Base-by-base conservation (phyloP, 1,140 invertebrate genomes). In the Drosophila punjabiensis region DNA sequence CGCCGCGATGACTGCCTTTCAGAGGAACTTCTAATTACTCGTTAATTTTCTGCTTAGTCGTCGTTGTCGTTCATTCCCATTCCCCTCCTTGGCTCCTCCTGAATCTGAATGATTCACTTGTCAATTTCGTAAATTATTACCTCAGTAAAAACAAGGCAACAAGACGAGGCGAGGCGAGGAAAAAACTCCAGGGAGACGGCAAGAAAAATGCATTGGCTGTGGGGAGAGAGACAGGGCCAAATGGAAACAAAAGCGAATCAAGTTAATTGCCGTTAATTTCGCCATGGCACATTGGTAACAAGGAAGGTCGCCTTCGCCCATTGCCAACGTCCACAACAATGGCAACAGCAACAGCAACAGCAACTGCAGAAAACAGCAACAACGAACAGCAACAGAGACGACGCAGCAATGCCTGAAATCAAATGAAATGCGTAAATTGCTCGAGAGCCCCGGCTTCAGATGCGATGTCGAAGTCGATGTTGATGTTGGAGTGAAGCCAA, bases 191-290 rank as follows among this genome's bases (percentile, higher is more conserved):
- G 32, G 69, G 58, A 48, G 50, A 74, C 48, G 65, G 50, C 56
- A 20, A 60, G 69, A 70, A 77, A 85, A 86, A 75, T 79, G 73
- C 85, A 84, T 59, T 71, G 59, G 37, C 74, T 18, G 32, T 14
- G 4, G 1, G 4, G 1, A 24, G 18, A 11, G 39, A 37, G 47
- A 47, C 33, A 9, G 53, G 64, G 55, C 41, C 37, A 59, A 76
- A 53, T 81, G 67, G 66, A 75, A 85, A 81, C 75, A 81, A 84
- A 77, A 84, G 81, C 70, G 81, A 89, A 80, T 86, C 86, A 90
- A 89, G 86, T 89, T 89, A 89, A 89, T 89, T 90, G 86, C 64
- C 62, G 79, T 90, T 89, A 86, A 89, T 89, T 90, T 90, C 67
- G 71, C 82, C 86, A 90, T 71, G 85, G 73, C 81, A 69, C 81